A percentile compares a stretch with the other conserved stretches of the same genome.
Evolutionary conservation across 2,888 invertebrate species (phyloP).

Genomic region (Pristionchus japonicus): DNA sequence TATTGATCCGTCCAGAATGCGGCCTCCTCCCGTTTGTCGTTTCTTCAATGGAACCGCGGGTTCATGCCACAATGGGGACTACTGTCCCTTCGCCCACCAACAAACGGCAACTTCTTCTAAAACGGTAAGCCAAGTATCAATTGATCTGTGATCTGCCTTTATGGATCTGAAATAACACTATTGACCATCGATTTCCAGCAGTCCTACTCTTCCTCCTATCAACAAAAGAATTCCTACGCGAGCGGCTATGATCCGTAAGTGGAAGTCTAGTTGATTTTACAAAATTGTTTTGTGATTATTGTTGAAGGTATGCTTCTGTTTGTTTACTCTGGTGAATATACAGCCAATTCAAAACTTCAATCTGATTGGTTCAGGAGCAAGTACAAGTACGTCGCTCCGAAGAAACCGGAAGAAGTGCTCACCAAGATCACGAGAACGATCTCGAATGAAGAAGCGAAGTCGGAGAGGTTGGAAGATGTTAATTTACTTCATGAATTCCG

Average conservation of each 20-base stretch:
- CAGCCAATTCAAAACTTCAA: not conserved
- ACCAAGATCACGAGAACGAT: not conserved
- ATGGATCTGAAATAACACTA: not conserved
- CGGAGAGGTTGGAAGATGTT: not conserved
- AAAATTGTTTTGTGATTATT: not conserved
- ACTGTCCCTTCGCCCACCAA: conserved; percentile 20
- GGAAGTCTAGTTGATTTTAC: too few species aligned
- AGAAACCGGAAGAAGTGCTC: not conserved
- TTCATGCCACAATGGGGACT: conserved; percentile 32
- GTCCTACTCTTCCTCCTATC: not conserved
- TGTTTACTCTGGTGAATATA: not conserved
- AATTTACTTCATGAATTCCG: too few species aligned
- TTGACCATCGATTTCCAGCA: not conserved
- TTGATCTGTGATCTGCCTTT: not conserved
- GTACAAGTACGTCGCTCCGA: conserved; percentile 44
- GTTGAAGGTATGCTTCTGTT: not conserved
- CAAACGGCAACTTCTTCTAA: not conserved
- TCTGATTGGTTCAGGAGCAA: not conserved
- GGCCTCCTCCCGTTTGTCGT: not conserved
- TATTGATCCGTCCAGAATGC: conserved; percentile 4
- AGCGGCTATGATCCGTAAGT: conserved; percentile 20
- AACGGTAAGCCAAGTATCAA: not conserved
- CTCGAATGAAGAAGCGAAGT: not conserved
- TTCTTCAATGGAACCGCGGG: conserved; percentile 29
- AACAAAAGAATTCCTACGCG: not conserved